phyloP scores from a whole-genome alignment of 1,140 invertebrate genomes.

The Diplogasteroides magnus region DNA sequence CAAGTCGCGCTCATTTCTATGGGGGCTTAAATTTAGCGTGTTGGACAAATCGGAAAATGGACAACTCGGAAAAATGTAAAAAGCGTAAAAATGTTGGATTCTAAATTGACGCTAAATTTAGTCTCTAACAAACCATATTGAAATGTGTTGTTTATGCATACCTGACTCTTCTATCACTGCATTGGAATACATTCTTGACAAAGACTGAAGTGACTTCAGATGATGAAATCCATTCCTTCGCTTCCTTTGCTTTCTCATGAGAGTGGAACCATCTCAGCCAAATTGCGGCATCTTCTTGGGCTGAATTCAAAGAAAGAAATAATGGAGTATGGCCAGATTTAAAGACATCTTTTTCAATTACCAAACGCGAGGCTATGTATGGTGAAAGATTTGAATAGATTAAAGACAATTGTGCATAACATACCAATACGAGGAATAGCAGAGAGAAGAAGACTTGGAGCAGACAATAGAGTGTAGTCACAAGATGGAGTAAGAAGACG shows the following conservation, averaged over 20 bases:
- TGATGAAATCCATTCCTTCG: conserved; percentile 18
- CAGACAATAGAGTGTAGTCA: conserved; percentile 8
- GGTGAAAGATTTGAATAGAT: no score
- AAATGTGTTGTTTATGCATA: background rate
- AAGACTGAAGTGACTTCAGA: background rate
- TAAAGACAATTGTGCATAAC: background rate
- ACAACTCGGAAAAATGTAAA: no score
- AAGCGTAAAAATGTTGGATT: no score
- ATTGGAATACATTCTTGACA: conserved; percentile 10
- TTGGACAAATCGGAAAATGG: no score
- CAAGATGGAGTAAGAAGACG: conserved; percentile 9
- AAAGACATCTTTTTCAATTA: conserved; percentile 1
- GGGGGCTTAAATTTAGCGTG: no score
- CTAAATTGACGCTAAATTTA: no score
- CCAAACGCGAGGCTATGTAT: conserved; percentile 8
- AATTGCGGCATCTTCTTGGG: conserved; percentile 26
- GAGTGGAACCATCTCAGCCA: conserved; percentile 27
- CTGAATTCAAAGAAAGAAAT: no score
- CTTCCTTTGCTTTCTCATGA: conserved; percentile 1
- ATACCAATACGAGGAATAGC: conserved; percentile 24
- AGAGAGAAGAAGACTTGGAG: conserved; percentile 24
- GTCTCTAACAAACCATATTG: background rate
- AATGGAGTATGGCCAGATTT: no score
- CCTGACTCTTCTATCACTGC: conserved; percentile 14
- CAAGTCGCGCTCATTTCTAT: no score